phyloP scores from a whole-genome alignment of 1,140 invertebrate species.

The Cataglyphis hispanica region DNA sequence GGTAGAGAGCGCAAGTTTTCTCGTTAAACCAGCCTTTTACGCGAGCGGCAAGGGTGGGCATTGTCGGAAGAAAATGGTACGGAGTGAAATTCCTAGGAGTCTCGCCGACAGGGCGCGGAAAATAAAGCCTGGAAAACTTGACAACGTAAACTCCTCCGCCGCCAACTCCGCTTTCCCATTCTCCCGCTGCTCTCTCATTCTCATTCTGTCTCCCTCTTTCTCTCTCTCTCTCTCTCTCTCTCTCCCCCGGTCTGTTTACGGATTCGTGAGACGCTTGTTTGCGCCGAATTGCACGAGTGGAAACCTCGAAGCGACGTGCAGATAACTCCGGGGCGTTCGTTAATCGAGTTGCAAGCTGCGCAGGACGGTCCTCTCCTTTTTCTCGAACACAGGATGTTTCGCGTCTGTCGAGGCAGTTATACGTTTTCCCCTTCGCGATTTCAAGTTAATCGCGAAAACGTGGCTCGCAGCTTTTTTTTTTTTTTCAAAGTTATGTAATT shows the following conservation, averaged over 20 bases:
- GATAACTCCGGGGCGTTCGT: constrained; percentile 66
- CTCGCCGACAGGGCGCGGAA: constrained; percentile 43
- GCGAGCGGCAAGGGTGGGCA: constrained; percentile 48
- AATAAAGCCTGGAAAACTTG: constrained; percentile 63
- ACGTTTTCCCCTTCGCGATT: constrained; percentile 1
- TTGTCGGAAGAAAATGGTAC: constrained; percentile 61
- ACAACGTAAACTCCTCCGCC: constrained; percentile 54
- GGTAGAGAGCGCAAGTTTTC: constrained; percentile 51
- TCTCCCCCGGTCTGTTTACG: constrained; percentile 61
- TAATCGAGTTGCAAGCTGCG: constrained; percentile 32
- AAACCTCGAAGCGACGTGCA: constrained; percentile 43
- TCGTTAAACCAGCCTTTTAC: constrained; percentile 60
- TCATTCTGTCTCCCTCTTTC: neutral
- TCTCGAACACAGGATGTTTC: neutral
- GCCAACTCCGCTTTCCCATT: neutral
- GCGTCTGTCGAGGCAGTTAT: neutral
- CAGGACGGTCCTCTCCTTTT: constrained; percentile 18
- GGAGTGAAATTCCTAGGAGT: constrained; percentile 60
- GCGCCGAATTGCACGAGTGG: constrained; percentile 60
- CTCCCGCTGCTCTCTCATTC: neutral
- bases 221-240: neutral
- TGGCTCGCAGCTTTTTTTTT: neutral
- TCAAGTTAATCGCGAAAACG: constrained; percentile 16
- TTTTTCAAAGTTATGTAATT: constrained; percentile 28
- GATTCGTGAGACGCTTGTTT: constrained; percentile 64